A percentile compares a stretch with the other conserved stretches of the same genome.
Evolutionary conservation across 2,888 invertebrate species (phyloP).

Genomic region (Hydrotaea diabolus): DNA sequence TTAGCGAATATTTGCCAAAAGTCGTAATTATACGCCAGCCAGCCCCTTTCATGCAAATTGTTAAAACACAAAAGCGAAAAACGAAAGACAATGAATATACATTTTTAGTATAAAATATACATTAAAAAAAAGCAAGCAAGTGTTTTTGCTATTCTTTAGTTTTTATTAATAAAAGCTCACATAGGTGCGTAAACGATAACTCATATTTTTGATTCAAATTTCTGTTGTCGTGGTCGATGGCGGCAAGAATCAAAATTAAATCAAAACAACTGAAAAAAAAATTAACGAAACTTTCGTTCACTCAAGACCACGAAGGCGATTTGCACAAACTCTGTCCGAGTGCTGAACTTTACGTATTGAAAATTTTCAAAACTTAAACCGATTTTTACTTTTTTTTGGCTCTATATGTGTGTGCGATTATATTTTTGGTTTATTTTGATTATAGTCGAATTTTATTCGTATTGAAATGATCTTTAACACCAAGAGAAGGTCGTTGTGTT

Average conservation of each 20-base stretch:
- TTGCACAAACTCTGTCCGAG: constrained; percentile 1
- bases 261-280: constrained; percentile 35
- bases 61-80: constrained; percentile 12
- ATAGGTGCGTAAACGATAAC: constrained; percentile 65
- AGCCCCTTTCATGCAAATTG: constrained; percentile 8
- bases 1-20: constrained; percentile 15
- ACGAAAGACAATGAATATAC: constrained; percentile 11
- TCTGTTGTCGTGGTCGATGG: neutral
- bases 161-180: constrained; percentile 62
- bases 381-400: constrained; percentile 22
- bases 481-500: constrained; percentile 47
- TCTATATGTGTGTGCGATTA: too few species aligned
- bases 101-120: too few species aligned
- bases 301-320: neutral
- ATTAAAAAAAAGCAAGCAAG: neutral
- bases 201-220: constrained; percentile 49
- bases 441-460: constrained; percentile 30
- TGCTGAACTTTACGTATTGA: neutral
- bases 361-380: constrained; percentile 24
- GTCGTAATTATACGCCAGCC: neutral
- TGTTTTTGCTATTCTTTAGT: neutral
- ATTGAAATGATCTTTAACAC: constrained; percentile 43
- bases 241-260: neutral
- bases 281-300: constrained; percentile 50
- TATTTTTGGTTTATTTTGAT: constrained; percentile 25